Base-by-base conservation (phyloP, 2,888 invertebrate species). In the Hirtodrosophila alboralis region DNA sequence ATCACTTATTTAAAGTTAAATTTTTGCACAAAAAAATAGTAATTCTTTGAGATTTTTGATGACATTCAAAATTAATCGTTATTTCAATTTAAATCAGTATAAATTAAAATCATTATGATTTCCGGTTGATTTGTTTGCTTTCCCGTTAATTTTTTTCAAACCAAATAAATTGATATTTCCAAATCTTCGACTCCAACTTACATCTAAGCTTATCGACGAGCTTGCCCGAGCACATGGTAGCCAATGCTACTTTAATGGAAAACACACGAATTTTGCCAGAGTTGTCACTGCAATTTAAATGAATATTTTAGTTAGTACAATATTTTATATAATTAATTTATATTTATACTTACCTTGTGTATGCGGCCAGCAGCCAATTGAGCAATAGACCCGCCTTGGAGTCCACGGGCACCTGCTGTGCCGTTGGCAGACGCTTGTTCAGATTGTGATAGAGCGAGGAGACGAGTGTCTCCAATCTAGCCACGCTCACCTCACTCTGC, bases 151-250 rank as follows among this genome's bases (percentile, higher is more conserved):
- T 2, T 18, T 18, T 18, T 18, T 18, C 18, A 4, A 18, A 3
- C 2, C 18, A 18, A 18, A 18, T 18, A 18, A 18, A 18, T 18
- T 4, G 4, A 18, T 3, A 4, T 3, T 18, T 18, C 4, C 18
- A 2, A 3, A 4, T 5, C 18, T 18, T 18, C 18, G 18, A 23
- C 23, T 7, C 23, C 23, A 8, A 59, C 96, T 95, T 92, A 98
- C 98, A 99, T 93, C 98, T 93, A 76, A 99, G 93, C 91, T 99
- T 99, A 90, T 99, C 99, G 93, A 98, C 96, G 59, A 99, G 93
- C 91, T 99, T 99, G 23, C 99, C 99, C 18, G 98, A 97, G 91
- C 98, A 98, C 92, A 99, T 94, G 4, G 98, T 98, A 13, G 98
- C 98, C 57, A 99, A 91, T 0, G 98, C 98, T 31, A 98, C 96